Conservation (phyloP, 2,113 vertebrate genomes). For the Elephas maximus region DNA sequence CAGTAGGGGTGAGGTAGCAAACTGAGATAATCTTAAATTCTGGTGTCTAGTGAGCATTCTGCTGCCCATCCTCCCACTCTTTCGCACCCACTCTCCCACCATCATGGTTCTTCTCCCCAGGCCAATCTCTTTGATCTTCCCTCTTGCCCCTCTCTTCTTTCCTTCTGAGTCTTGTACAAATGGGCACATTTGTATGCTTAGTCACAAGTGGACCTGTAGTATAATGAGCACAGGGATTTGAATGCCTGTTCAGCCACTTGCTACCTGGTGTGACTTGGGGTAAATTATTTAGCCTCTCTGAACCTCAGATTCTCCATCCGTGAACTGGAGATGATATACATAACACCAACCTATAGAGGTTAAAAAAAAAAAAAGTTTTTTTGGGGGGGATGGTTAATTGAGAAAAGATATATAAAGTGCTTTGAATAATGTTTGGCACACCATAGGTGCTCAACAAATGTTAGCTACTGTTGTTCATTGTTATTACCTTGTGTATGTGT, state of each 20-base stretch:
- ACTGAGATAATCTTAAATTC: slow-evolving; percentile 28
- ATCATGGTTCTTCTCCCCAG: neutral
- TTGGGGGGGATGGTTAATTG: neutral
- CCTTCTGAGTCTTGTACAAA: slow-evolving; percentile 49
- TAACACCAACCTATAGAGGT: neutral
- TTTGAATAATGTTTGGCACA: slow-evolving; percentile 42
- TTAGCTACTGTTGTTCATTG: neutral
- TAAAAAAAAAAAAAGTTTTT: neutral
- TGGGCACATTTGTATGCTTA: neutral
- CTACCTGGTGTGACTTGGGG: neutral
- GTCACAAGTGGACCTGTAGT: slow-evolving; percentile 11
- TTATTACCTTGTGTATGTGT: neutral
- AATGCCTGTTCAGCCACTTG: slow-evolving; percentile 56
- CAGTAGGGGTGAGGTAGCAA: neutral
- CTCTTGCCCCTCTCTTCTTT: neutral
- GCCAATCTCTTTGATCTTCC: slow-evolving; percentile 47
- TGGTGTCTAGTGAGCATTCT: neutral
- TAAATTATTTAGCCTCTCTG: slow-evolving; percentile 26
- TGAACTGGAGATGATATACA: neutral
- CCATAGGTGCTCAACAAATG: neutral
- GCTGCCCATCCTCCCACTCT: neutral
- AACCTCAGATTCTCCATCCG: slow-evolving; percentile 16
- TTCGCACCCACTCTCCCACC: neutral
- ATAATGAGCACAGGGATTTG: slow-evolving; percentile 6
- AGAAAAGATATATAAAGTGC: slow-evolving; percentile 21